Evolutionary conservation across 2,888 invertebrate species (phyloP), one percentile per base, ranked within the genome.

Genomic region (Eucera pruinosa): DNA sequence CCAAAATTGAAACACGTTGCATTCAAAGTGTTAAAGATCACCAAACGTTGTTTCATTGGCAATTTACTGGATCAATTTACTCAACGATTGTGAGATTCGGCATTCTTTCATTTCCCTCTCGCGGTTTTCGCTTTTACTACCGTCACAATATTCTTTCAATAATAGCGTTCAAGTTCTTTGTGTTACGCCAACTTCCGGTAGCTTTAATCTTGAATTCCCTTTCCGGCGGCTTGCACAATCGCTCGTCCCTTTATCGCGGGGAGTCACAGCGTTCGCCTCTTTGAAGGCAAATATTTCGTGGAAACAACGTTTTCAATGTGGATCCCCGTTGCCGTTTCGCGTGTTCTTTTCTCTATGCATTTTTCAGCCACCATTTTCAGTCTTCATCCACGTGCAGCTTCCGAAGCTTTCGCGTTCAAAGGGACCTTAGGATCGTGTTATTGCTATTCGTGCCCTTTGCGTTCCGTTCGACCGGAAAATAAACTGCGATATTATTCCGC

Each of bases 261-360:
- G n/a, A n/a, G n/a, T n/a, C n/a, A n/a, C 33, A 47, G 27, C 36
- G 50, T 25, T 23, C 33, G 43, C 9, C 41, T 43, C 52, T 60
- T 61, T 41, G 25, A 33, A 23, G 30, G 23, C 23, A 20, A 33
- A n/a, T 13, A 36, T 27, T 27, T 18, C 54, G 23, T 41, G 58
- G 45, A 75, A 76, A 60, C 52, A 67, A 55, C 60, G 54, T 67
- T 76, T 55, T 52, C n/a, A n/a, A 47, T 58, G 45, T 41, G 30
- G 48, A 13, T 41, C 15, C 30, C 13, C 43, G 30, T n/a, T 23
- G 30, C 48, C 41, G 25, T 50, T 43, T 50, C 48, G 27, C 36
- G 33, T 7, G 33, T 33, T 33, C n/a, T 33, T 25, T 41, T 66
- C 36, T 39, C 58, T 11, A 11, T 67, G 52, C 47, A 73, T 73